Base-by-base conservation (phyloP, 1,140 invertebrate genomes). In the Lasaia peninsularis region DNA sequence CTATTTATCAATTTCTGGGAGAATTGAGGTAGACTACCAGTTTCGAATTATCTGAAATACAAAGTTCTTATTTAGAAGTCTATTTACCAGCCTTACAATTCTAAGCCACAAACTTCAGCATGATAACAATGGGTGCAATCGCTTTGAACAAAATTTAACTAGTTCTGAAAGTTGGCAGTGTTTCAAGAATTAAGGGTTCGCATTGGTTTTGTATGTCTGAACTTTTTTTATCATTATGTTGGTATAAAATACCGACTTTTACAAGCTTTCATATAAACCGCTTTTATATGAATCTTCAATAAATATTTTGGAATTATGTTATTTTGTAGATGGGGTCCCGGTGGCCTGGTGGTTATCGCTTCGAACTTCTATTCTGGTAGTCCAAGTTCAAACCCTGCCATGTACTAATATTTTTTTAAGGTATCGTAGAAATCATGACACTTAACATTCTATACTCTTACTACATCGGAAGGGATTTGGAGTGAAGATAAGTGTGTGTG, bases 131-230 rank as follows among this genome's bases (percentile, higher is more conserved):
- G 50, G 52, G 50, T 52, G 56, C 60, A 56, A 65, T 65, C 56
- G 63, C 52, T 58, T 55, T 62, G 59, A 65, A 65, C 56, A 31
- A 57, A 65, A 65, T 63, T 63, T 63, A 65, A 65, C 59, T 56
- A 62, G 56, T 65, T 65, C 35, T 37, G 35, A 63, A 54, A 65
- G 44, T 59, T 65, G 63, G 63, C 63, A 58, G 32, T 44, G 60
- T 62, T 62, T 56, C 63, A 65, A 64, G 58, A 60, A 65, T 51
- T 65, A 61, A 65, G 62, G 48, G 52, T 58, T 50, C 28, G 61
- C 56, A 54, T 40, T 54, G 52, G 52, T 40, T 54, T 54, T 40
- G 21, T 54, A 37, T 20, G 52, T 54, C 16, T 54, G 28, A 54
- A 54, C 34, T 52, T 35, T 54, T 37, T 54, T 54, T 54, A 20